Base-by-base conservation (phyloP, 2,888 invertebrate genomes). In the Leucoma salicis region DNA sequence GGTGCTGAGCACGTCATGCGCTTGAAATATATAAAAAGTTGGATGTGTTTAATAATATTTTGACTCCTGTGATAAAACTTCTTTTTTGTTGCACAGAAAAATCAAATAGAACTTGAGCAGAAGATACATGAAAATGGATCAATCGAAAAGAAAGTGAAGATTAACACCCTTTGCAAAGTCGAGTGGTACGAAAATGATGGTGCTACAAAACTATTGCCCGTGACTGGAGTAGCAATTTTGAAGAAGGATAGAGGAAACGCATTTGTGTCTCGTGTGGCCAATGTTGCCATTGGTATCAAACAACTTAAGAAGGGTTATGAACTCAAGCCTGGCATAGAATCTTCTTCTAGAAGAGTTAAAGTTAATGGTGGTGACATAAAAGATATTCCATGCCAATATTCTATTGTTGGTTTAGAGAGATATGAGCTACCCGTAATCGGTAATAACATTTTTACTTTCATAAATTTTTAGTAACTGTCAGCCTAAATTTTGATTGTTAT, bases 371-470 rank as follows among this genome's bases (percentile, higher is more conserved):
- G 80, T 46, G 91, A 91, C 42, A 91, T 93, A 43, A 90, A 90
- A 42, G 94, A 94, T 74, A 90, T 93, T 63, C 94, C 94, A 15
- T 92, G 93, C 49, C 90, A 91, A 50, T 94, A 94, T 63, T 90
- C 91, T 35, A 88, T 93, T 61, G 92, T 91, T 57, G 94, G 94
- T 18, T 82, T 94, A 42, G 91, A 93, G 63, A 89, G 88, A 66
- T 92, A 92, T 66, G 93, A 94, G 76, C 78, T 93, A n/a, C 93
- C 94, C 36, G 93, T 93, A 60, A 92, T 94, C 60, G 94, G 94
- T 93, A 82, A 46, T 24, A 11, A 27, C 7, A 27, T 13, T 35
- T 27, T 14, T 41, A n/a, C n/a, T n/a, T 21, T 31, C 29, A 21
- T 35, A 46, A 8, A 21, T 28, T 21, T 29, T 6, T 4, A 7